Percentiles rank a stretch among this genome's conserved stretches.
Conservation (phyloP, 2,113 vertebrate species). For the Saimiri boliviensis region DNA sequence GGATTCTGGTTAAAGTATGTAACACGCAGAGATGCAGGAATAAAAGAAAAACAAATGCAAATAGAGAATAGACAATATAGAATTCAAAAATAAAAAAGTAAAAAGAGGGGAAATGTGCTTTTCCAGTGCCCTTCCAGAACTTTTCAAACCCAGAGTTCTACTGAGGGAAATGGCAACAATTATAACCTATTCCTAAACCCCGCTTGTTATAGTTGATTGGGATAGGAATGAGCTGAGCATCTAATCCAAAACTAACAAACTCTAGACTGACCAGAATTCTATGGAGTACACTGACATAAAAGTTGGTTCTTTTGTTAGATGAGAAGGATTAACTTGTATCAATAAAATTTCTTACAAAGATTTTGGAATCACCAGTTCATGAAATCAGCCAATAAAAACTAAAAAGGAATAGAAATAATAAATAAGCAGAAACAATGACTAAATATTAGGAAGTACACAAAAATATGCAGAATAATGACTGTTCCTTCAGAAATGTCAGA, state of each 20-base stretch:
- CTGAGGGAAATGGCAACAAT: not conserved
- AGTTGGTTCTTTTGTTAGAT: not conserved
- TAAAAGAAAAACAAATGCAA: not conserved
- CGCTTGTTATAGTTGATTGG: too few species aligned
- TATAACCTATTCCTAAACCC: not conserved
- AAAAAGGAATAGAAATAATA: not conserved
- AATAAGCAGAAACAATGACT: not conserved
- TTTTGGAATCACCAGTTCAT: not conserved
- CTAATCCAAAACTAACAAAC: not conserved
- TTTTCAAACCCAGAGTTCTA: not conserved
- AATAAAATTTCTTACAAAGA: not conserved
- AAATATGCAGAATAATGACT: not conserved
- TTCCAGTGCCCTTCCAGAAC: not conserved
- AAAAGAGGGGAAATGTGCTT: not conserved
- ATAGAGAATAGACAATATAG: not conserved
- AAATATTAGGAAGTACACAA: not conserved
- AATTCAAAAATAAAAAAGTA: not conserved
- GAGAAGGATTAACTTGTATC: not conserved
- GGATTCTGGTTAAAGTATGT: not conserved
- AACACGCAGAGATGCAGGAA: not conserved
- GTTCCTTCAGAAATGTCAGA: not conserved
- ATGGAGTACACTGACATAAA: not conserved
- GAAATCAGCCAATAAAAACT: not conserved
- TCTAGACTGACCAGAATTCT: not conserved
- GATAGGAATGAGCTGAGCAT: not conserved